phyloP scores from a whole-genome alignment of 2,113 vertebrate genomes.

The Malurus cyaneus region DNA sequence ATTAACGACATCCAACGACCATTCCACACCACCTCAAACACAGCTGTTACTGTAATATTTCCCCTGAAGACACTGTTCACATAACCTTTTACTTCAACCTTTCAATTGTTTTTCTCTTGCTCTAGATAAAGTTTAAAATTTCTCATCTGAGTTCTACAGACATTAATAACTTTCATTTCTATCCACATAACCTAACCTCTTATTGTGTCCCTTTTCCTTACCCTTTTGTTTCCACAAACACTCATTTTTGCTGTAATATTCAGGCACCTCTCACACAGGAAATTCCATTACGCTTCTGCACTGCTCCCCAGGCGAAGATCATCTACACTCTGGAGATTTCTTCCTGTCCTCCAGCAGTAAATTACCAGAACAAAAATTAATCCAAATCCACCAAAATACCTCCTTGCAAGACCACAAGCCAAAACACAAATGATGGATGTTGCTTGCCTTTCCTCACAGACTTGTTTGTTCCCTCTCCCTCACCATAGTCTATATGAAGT shows the following conservation, averaged over 20 bases:
- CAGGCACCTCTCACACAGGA: slow-evolving; percentile 8
- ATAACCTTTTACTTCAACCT: neutral
- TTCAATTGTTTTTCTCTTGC: neutral
- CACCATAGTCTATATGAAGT: neutral
- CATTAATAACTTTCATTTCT: neutral
- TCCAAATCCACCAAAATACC: slow-evolving; percentile 10
- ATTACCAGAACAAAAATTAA: slow-evolving; percentile 15
- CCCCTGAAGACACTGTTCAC: neutral
- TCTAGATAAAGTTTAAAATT: neutral
- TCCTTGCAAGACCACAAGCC: neutral
- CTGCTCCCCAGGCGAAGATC: neutral
- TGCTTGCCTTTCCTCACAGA: neutral
- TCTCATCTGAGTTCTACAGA: neutral
- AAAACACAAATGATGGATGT: neutral
- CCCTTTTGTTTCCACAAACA: neutral
- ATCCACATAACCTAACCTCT: neutral
- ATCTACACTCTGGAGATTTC: neutral
- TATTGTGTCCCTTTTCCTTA: neutral
- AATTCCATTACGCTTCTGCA: slow-evolving; percentile 7
- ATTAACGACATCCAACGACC: fast-evolving
- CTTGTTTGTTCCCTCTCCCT: neutral
- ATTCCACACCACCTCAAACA: neutral
- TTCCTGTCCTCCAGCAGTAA: slow-evolving; percentile 2
- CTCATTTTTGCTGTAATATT: neutral
- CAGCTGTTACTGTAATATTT: neutral